Percentiles rank a stretch among this genome's conserved stretches.
Conservation (phyloP, 2,113 vertebrate genomes). For the Sula dactylatra region DNA sequence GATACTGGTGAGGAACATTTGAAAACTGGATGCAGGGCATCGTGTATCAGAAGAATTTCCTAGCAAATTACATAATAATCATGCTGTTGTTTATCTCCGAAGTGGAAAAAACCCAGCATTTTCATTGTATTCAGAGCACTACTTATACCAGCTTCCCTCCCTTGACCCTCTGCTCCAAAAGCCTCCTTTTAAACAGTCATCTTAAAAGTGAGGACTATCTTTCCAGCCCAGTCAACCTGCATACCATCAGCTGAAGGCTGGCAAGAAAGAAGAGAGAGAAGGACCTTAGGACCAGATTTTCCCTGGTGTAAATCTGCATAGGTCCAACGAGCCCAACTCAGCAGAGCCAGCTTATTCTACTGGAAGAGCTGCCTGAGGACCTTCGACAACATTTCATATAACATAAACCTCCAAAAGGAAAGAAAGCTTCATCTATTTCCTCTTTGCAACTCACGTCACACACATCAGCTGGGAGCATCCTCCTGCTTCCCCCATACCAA, state of each 20-base stretch:
- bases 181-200: neutral
- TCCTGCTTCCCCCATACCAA: neutral
- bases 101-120: neutral
- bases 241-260: neutral
- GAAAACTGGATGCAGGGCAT: neutral
- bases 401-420: slow-evolving; percentile 1
- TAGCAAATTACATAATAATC: neutral
- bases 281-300: neutral
- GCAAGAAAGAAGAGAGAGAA: neutral
- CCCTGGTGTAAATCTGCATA: neutral
- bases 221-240: neutral
- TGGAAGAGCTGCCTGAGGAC: neutral
- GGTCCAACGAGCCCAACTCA: neutral
- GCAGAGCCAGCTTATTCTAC: neutral
- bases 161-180: neutral
- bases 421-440: neutral
- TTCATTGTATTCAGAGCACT: neutral
- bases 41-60: neutral
- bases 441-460: neutral
- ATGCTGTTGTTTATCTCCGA: neutral
- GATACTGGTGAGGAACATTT: neutral
- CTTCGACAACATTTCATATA: neutral
- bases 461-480: neutral
- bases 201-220: neutral
- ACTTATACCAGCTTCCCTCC: neutral